Conservation (phyloP, 2,113 vertebrate species). For the Xenopus laevis region DNA sequence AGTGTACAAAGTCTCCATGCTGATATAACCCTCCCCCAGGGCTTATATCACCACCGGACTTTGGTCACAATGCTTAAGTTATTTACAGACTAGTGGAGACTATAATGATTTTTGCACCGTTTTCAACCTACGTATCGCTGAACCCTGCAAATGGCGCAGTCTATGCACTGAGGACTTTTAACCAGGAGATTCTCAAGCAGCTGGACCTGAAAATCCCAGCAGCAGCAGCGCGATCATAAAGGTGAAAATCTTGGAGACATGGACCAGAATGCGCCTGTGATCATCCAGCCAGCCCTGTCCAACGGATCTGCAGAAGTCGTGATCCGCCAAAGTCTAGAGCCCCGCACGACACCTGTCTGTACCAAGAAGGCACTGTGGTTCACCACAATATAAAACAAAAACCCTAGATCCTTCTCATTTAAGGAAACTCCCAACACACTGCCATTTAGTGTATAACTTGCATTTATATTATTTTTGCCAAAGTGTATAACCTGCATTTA, state of each 20-base stretch:
- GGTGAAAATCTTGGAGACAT: constrained; percentile 82
- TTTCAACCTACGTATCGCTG: constrained; percentile 86
- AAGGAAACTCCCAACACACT: too few species aligned
- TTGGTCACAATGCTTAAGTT: constrained; percentile 83
- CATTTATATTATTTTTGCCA: too few species aligned
- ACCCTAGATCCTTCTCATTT: too few species aligned
- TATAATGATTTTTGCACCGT: constrained; percentile 70
- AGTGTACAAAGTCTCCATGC: constrained; percentile 77
- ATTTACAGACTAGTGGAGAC: constrained; percentile 80
- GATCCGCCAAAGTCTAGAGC: constrained; percentile 83
- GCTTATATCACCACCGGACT: constrained; percentile 81
- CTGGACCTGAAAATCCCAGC: constrained; percentile 83
- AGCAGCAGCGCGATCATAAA: constrained; percentile 80
- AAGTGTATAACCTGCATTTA: too few species aligned
- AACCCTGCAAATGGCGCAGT: constrained; percentile 84
- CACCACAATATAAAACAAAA: too few species aligned
- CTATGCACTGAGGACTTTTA: constrained; percentile 88
- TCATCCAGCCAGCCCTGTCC: constrained; percentile 74
- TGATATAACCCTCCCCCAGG: constrained; percentile 80
- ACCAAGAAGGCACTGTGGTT: too few species aligned
- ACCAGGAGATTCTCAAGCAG: constrained; percentile 84
- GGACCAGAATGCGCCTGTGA: constrained; percentile 84
- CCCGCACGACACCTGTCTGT: constrained; percentile 70
- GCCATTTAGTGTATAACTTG: too few species aligned
- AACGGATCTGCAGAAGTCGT: constrained; percentile 83